Percentiles rank a stretch among this genome's conserved stretches.
These are phyloP conservation scores for Stenchaetothrips biformis DNA, from an alignment of 2,888 invertebrate species.

Conservation along the genomic window DNA sequence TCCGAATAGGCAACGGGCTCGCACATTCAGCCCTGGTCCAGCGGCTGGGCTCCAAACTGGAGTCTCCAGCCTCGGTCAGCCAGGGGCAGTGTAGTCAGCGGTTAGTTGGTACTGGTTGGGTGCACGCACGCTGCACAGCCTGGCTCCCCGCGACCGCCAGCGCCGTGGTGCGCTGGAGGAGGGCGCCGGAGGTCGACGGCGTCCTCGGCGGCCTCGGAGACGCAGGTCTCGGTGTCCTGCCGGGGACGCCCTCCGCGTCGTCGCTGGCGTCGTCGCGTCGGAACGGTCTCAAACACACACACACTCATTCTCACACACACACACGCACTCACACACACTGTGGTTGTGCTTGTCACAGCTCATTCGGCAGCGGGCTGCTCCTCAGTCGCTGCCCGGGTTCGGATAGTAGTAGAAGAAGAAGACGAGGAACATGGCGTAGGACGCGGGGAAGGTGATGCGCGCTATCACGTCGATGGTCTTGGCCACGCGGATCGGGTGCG, in stretches of 20 bases:
- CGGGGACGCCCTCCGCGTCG: neutral
- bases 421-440: slow-evolving; percentile 87
- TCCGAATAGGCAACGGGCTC: neutral
- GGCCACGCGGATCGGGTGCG: slow-evolving; percentile 87
- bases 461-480: slow-evolving; percentile 94
- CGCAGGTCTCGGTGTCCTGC: too few relatives aligned
- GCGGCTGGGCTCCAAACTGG: too few relatives aligned
- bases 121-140: too few relatives aligned
- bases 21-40: slow-evolving; percentile 14
- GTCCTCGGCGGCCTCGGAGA: too few relatives aligned
- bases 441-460: slow-evolving; percentile 87
- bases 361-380: slow-evolving; percentile 42
- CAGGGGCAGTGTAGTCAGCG: slow-evolving; percentile 2
- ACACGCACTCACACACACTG: neutral
- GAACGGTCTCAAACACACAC: too few relatives aligned
- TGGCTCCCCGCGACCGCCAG: too few relatives aligned
- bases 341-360: neutral
- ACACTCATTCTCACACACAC: too few relatives aligned
- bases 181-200: too few relatives aligned
- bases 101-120: neutral
- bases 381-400: slow-evolving; percentile 50
- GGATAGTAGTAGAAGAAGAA: slow-evolving; percentile 90
- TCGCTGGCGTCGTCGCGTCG: neutral
- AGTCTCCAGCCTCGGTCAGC: neutral
- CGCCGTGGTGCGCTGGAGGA: too few relatives aligned